Evolutionary conservation across 2,797 vertebrate genomes (phyloP).

Genomic region (Emys orbicularis): DNA sequence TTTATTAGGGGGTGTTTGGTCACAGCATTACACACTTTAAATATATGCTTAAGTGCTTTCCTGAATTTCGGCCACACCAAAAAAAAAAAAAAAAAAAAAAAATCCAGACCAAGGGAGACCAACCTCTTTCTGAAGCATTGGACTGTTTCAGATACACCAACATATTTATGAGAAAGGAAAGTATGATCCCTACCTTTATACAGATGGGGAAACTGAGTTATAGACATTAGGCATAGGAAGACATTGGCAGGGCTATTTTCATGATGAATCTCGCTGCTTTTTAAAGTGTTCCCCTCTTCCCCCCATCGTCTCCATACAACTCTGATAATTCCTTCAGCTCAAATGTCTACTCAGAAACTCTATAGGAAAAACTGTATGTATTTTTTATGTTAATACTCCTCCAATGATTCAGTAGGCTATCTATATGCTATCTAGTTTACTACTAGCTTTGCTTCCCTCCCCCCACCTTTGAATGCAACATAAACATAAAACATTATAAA

Average conservation of each 20-base stretch:
- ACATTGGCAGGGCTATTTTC: background rate
- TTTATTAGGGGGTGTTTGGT: background rate
- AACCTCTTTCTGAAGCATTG: background rate
- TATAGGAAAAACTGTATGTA: accelerated
- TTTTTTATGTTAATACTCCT: accelerated
- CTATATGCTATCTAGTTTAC: background rate
- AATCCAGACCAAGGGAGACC: background rate
- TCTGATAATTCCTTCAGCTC: background rate
- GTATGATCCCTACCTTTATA: background rate
- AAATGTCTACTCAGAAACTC: background rate
- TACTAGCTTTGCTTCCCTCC: background rate
- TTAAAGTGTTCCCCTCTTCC: background rate
- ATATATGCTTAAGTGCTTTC: accelerated
- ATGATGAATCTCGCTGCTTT: background rate
- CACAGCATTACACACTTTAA: background rate
- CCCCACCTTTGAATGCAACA: background rate
- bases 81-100: background rate
- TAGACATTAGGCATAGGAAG: background rate
- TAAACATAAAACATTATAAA: background rate
- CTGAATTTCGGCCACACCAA: background rate
- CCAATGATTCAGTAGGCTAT: background rate
- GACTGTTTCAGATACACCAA: too few relatives aligned
- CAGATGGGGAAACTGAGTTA: background rate
- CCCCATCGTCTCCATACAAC: background rate
- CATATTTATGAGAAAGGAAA: too few relatives aligned